Percentiles rank a stretch among this genome's conserved stretches.
Conservation (phyloP, 2,797 vertebrate genomes). For the Cercopithecus diana region DNA sequence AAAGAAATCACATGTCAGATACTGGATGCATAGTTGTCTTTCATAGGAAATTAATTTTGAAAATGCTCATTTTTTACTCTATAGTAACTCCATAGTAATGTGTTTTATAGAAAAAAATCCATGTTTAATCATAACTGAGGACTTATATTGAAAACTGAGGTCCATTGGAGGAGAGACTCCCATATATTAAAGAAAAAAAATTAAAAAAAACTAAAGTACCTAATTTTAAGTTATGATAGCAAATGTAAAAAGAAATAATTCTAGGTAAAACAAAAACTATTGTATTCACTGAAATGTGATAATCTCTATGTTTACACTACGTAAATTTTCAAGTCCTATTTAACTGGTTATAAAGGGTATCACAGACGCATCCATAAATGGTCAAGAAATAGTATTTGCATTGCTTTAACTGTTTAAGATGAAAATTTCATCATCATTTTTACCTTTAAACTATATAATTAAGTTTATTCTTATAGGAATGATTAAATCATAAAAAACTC, state of each 20-base stretch:
- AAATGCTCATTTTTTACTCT: slow-evolving; percentile 64
- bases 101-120: slow-evolving; percentile 67
- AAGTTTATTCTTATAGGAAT: background rate
- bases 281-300: background rate
- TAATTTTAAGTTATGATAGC: slow-evolving; percentile 43
- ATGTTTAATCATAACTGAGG: slow-evolving; percentile 69
- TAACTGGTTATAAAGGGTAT: background rate
- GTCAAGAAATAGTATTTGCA: background rate
- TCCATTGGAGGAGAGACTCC: slow-evolving; percentile 63
- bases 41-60: slow-evolving; percentile 59
- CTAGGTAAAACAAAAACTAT: background rate
- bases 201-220: slow-evolving; percentile 56
- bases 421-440: background rate
- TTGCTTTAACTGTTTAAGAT: background rate
- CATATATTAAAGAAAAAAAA: slow-evolving; percentile 71
- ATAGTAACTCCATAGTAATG: slow-evolving; percentile 61
- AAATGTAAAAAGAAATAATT: slow-evolving; percentile 68
- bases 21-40: slow-evolving; percentile 43
- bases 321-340: background rate
- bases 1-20: slow-evolving; percentile 39
- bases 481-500: background rate
- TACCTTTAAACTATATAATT: background rate
- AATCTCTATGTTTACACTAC: background rate
- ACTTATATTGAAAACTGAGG: slow-evolving; percentile 70
- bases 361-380: background rate